A percentile compares a stretch with the other conserved stretches of the same genome.
These are phyloP conservation scores for Mesorhabditis spiculigera DNA, from an alignment of 2,888 invertebrate species.

Conservation along the genomic window DNA sequence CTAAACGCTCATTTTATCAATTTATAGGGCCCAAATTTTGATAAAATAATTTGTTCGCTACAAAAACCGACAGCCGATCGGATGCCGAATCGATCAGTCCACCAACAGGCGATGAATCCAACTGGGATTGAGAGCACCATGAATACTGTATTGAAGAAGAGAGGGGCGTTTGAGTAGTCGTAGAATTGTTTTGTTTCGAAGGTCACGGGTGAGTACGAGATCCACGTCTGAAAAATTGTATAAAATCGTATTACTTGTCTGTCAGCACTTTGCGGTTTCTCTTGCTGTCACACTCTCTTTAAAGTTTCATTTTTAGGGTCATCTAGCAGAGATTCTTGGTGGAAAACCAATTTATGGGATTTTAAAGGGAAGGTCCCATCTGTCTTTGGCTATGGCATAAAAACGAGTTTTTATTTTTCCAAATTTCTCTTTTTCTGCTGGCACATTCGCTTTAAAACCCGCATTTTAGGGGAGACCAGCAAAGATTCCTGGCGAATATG, in stretches of 20 bases:
- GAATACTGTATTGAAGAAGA: constrained; percentile 62
- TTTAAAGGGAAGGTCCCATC: too few species aligned
- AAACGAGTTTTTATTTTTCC: too few species aligned
- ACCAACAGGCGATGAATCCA: constrained; percentile 62
- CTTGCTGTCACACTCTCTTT: neutral
- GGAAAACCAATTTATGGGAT: too few species aligned
- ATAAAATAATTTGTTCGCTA: neutral
- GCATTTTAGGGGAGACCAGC: too few species aligned
- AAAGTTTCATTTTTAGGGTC: too few species aligned
- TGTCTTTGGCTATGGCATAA: too few species aligned
- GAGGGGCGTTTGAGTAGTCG: constrained; percentile 56
- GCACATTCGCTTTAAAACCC: too few species aligned
- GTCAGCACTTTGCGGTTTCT: neutral
- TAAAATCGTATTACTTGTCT: neutral
- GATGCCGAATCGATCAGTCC: constrained; percentile 62
- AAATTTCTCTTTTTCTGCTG: too few species aligned
- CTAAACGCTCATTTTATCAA: constrained; percentile 14
- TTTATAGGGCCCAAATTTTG: neutral
- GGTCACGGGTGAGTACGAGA: constrained; percentile 63
- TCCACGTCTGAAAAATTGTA: constrained; percentile 61
- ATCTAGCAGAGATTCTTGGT: too few species aligned
- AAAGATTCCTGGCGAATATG: too few species aligned
- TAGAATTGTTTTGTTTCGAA: constrained; percentile 61
- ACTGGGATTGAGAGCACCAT: constrained; percentile 61
- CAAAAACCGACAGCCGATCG: constrained; percentile 30